These are phyloP conservation scores for Tipula vernalis DNA, from an alignment of 2,888 invertebrate genomes.

Conservation along the genomic window DNA sequence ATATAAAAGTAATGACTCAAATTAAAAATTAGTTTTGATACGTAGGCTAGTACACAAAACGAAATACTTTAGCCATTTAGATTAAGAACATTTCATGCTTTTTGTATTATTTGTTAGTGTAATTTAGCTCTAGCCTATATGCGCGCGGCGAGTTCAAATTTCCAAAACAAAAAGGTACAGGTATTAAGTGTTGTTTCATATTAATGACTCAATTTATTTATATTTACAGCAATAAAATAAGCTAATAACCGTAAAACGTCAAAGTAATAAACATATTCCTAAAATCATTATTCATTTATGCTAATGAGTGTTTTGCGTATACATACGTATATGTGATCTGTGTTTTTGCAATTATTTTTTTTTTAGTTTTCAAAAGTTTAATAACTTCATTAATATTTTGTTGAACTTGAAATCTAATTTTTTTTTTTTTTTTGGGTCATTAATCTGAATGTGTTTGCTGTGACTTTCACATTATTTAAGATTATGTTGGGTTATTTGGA, in stretches of 20 bases:
- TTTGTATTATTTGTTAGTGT: not conserved
- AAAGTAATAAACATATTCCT: not conserved
- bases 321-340: not conserved
- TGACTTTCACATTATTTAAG: too few relatives aligned
- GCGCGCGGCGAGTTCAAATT: not conserved
- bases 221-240: not conserved
- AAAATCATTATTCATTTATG: not conserved
- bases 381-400: not conserved
- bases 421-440: not conserved
- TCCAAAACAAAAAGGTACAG: not conserved
- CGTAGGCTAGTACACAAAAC: not conserved
- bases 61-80: not conserved
- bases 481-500: too few relatives aligned
- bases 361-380: not conserved
- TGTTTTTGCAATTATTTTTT: not conserved
- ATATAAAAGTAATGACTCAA: not conserved
- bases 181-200: not conserved
- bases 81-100: not conserved
- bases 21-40: not conserved
- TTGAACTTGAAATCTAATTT: not conserved
- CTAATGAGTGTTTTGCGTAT: not conserved
- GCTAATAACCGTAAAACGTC: not conserved
- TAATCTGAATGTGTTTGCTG: not conserved
- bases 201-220: not conserved
- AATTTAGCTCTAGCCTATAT: not conserved